A percentile compares a stretch with the other conserved stretches of the same genome.
phyloP scores from a whole-genome alignment of 1,140 invertebrate species.

The Anthonomus grandis region DNA sequence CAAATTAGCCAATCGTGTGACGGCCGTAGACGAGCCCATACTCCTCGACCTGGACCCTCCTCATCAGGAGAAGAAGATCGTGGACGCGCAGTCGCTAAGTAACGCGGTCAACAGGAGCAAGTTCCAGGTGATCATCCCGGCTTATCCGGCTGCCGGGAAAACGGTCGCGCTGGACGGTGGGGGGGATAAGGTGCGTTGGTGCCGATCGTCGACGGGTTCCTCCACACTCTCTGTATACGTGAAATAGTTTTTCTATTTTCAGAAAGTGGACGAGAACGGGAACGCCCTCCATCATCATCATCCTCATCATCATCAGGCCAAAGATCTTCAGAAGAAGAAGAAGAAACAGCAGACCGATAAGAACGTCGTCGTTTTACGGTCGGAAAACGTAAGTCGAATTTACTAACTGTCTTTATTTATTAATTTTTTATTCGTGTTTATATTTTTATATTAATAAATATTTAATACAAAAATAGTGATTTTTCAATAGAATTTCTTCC shows the following conservation, averaged over 20 bases:
- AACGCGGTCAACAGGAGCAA: constrained; percentile 29
- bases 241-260: constrained; percentile 30
- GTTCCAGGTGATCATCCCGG: constrained; percentile 29
- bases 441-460: no score
- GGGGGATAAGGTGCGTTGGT: constrained; percentile 32
- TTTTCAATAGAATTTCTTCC: no score
- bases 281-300: constrained; percentile 50
- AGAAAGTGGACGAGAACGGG: constrained; percentile 55
- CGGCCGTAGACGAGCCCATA: constrained; percentile 36
- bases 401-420: no score
- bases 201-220: no score
- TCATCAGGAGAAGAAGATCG: constrained; percentile 20
- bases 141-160: constrained; percentile 15
- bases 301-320: constrained; percentile 38
- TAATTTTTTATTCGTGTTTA: no score
- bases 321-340: constrained; percentile 43
- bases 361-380: constrained; percentile 37
- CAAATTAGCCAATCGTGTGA: constrained; percentile 16
- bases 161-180: neutral
- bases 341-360: constrained; percentile 40
- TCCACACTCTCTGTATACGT: constrained; percentile 21
- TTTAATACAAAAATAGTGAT: no score
- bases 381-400: constrained; percentile 40
- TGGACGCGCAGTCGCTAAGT: constrained; percentile 19
- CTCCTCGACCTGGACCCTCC: constrained; percentile 18